Evolutionary conservation across 2,888 invertebrate genomes (phyloP).

Genomic region (Erebia epiphron): DNA sequence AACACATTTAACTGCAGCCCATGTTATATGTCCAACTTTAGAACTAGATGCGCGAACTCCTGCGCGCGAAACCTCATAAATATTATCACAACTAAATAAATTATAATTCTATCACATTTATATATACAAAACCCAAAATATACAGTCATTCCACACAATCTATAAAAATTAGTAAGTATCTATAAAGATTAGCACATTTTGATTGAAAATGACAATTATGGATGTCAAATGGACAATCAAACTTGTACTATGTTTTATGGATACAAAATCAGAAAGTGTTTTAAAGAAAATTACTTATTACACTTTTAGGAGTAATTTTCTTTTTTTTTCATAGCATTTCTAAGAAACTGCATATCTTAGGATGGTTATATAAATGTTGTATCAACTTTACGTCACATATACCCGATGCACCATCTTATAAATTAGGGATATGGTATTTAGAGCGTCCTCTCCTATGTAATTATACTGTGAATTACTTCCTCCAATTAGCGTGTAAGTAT

Average conservation of each 20-base stretch:
- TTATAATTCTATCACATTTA: constrained; percentile 46
- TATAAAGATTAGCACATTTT: not conserved
- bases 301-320: not conserved
- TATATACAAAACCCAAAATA: constrained; percentile 16
- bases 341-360: constrained; percentile 1
- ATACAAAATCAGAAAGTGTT: not conserved
- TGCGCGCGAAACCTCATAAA: constrained; percentile 56
- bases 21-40: constrained; percentile 42
- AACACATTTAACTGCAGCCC: constrained; percentile 15
- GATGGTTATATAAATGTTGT: constrained; percentile 41
- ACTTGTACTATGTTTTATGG: not conserved
- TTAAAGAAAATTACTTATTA: not conserved
- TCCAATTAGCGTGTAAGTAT: constrained; percentile 40
- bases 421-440: constrained; percentile 72
- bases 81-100: constrained; percentile 80
- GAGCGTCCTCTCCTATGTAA: constrained; percentile 46
- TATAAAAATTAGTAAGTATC: not conserved
- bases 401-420: constrained; percentile 65
- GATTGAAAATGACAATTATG: too few relatives aligned
- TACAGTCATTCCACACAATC: constrained; percentile 15
- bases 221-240: not conserved
- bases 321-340: not conserved
- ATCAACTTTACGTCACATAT: constrained; percentile 59
- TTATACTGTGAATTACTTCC: constrained; percentile 31
- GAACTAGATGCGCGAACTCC: constrained; percentile 59